phyloP scores from a whole-genome alignment of 2,113 vertebrate genomes.

The mouse (Mus musculus) region GRCm39 chr1:51580501-51581000 shows the following conservation, averaged over 20 bases:
- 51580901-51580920: constrained; percentile 29
- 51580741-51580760: neutral
- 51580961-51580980: neutral
- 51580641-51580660: constrained; percentile 59
- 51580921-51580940: neutral
- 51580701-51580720: neutral
- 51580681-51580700: neutral
- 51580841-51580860: too few relatives aligned
- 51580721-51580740: neutral
- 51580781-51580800: neutral
- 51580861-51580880: constrained; percentile 6
- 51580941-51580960: neutral
- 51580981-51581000: neutral
- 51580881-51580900: constrained; percentile 1
- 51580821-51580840: neutral
- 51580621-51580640: constrained; percentile 40
- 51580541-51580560: neutral
- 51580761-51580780: neutral
- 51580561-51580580: neutral
- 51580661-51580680: constrained; percentile 33
- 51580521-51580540: neutral
- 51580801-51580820: neutral
- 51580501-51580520: neutral
- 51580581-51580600: constrained; percentile 26
- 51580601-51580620: constrained; percentile 45